Percentiles rank a stretch among this genome's conserved stretches.
These are phyloP conservation scores for Sebastes reedi DNA, from an alignment of 2,797 vertebrate species.

Conservation along the genomic window DNA sequence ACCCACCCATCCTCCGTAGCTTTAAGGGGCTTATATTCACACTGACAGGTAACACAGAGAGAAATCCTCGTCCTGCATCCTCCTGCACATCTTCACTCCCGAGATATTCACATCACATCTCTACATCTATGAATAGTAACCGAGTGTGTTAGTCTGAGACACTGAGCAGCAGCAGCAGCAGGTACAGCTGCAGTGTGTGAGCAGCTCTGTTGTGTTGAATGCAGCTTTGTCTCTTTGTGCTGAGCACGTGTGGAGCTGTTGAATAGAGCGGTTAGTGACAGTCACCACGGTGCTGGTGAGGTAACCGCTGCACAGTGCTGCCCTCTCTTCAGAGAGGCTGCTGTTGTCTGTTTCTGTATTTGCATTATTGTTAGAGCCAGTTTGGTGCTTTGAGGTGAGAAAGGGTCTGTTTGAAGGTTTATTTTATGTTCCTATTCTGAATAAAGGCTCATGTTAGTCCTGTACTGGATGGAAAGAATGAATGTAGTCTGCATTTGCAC, in stretches of 20 bases:
- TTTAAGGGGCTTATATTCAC: slow-evolving; percentile 38
- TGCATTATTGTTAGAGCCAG: background rate
- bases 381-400: background rate
- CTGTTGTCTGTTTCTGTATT: background rate
- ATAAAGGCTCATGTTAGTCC: background rate
- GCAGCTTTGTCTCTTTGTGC: slow-evolving; percentile 76
- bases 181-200: slow-evolving; percentile 36
- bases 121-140: slow-evolving; percentile 43
- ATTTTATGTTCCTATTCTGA: background rate
- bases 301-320: slow-evolving; percentile 23
- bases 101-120: background rate
- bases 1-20: background rate
- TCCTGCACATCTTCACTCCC: background rate
- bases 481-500: background rate
- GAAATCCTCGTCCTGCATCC: slow-evolving; percentile 6
- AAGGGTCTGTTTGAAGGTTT: background rate
- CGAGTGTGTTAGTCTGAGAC: background rate
- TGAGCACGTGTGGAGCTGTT: slow-evolving; percentile 72
- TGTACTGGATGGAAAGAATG: background rate
- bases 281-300: slow-evolving; percentile 60
- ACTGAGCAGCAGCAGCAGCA: background rate
- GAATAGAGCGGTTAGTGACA: slow-evolving; percentile 73
- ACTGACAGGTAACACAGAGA: slow-evolving; percentile 27
- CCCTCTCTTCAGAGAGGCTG: background rate
- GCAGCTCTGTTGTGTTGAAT: slow-evolving; percentile 61